Percentiles rank a stretch among this genome's conserved stretches.
These are phyloP conservation scores for Salvator merianae DNA, from an alignment of 2,113 vertebrate species.

Conservation along the genomic window DNA sequence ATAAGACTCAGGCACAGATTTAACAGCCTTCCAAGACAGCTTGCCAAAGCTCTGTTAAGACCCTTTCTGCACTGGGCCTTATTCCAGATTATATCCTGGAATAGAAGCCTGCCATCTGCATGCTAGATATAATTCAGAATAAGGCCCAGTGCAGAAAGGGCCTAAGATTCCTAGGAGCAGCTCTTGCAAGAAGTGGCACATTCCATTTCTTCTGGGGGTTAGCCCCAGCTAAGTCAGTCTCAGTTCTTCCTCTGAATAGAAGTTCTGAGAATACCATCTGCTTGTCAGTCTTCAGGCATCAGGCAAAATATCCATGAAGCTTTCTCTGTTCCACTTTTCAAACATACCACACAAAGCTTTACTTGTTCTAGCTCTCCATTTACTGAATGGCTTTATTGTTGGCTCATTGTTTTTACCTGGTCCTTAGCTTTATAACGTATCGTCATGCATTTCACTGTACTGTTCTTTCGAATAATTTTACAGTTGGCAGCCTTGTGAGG, in stretches of 20 bases:
- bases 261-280: no score
- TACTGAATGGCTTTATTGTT: neutral
- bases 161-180: neutral
- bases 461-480: neutral
- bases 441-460: neutral
- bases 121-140: no score
- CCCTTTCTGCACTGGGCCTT: no score
- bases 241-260: neutral
- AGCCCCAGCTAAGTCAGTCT: no score
- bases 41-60: neutral
- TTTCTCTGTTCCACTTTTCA: neutral
- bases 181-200: neutral
- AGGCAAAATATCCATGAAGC: neutral
- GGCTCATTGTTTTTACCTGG: neutral
- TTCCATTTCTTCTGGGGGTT: neutral
- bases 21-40: neutral
- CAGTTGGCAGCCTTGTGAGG: neutral
- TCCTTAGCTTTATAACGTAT: neutral
- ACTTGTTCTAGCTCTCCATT: neutral
- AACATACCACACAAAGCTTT: neutral
- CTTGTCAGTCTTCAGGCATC: neutral
- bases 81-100: no score
- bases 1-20: neutral
- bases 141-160: no score
- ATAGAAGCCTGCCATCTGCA: no score